Conservation (phyloP, 2,888 invertebrate species). For the Oegoconia quadripuncta region DNA sequence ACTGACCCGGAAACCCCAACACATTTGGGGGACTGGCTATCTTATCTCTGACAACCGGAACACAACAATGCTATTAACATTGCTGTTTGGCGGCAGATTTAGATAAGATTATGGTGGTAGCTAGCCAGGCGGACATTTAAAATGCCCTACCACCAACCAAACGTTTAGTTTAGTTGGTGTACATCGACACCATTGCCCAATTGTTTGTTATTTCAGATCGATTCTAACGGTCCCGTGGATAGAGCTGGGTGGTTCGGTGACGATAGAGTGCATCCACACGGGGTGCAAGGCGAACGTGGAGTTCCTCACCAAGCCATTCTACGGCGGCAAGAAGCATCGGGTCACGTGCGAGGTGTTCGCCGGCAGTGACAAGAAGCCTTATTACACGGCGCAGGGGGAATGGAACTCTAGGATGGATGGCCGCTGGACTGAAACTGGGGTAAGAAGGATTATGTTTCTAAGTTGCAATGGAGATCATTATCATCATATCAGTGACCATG, state of each 20-base stretch:
- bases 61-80: too few relatives aligned
- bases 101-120: neutral
- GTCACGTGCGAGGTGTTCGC: conserved; percentile 90
- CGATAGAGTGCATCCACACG: conserved; percentile 94
- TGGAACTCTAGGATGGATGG: conserved; percentile 98
- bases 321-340: conserved; percentile 96
- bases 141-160: neutral
- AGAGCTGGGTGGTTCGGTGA: conserved; percentile 96
- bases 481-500: too few relatives aligned
- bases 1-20: too few relatives aligned
- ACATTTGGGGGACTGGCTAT: too few relatives aligned
- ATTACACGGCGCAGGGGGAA: conserved; percentile 93
- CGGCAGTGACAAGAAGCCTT: conserved; percentile 92
- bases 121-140: neutral
- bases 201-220: conserved; percentile 80
- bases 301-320: conserved; percentile 98
- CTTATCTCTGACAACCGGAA: too few relatives aligned
- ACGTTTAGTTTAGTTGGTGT: neutral
- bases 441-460: too few relatives aligned
- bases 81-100: too few relatives aligned
- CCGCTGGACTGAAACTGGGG: conserved; percentile 87
- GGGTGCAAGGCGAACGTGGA: conserved; percentile 96
- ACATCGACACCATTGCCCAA: too few relatives aligned
- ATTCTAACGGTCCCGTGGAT: conserved; percentile 99
- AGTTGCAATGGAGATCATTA: too few relatives aligned